Conservation (phyloP, 2,797 vertebrate genomes). For the Alca torda region DNA sequence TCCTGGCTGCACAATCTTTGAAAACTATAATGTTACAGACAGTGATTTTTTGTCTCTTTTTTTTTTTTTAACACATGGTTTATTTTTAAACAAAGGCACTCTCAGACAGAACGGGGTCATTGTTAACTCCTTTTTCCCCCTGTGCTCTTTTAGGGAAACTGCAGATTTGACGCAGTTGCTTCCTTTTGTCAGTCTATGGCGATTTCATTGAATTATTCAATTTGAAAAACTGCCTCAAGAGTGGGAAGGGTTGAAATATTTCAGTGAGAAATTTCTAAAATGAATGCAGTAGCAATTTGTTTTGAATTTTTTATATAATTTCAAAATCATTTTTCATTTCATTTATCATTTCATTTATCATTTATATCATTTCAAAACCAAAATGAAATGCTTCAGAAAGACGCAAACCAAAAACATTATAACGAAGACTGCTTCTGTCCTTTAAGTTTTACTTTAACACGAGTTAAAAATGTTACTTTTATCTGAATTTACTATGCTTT, state of each 20-base stretch:
- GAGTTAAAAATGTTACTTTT: background rate
- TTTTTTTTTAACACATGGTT: background rate
- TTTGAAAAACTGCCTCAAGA: background rate
- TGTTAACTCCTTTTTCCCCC: background rate
- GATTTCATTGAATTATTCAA: background rate
- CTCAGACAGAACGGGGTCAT: background rate
- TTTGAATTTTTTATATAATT: background rate
- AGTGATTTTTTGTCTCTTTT: background rate
- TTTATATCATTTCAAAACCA: background rate
- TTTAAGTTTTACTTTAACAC: background rate
- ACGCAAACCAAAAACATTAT: background rate
- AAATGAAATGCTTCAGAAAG: background rate
- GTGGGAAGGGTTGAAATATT: background rate
- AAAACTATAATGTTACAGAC: slow-evolving; percentile 27
- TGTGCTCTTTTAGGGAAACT: background rate
- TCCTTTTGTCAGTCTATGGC: background rate
- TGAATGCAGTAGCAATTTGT: background rate
- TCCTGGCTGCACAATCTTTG: slow-evolving; percentile 44
- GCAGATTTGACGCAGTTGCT: background rate
- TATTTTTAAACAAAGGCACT: slow-evolving; percentile 33
- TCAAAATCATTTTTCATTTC: too few relatives aligned
- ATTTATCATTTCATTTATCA: too few relatives aligned
- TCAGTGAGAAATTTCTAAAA: background rate
- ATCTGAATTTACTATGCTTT: background rate
- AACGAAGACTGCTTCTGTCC: background rate